Conservation (phyloP, 2,113 vertebrate species). For the Misgurnus anguillicaudatus region DNA sequence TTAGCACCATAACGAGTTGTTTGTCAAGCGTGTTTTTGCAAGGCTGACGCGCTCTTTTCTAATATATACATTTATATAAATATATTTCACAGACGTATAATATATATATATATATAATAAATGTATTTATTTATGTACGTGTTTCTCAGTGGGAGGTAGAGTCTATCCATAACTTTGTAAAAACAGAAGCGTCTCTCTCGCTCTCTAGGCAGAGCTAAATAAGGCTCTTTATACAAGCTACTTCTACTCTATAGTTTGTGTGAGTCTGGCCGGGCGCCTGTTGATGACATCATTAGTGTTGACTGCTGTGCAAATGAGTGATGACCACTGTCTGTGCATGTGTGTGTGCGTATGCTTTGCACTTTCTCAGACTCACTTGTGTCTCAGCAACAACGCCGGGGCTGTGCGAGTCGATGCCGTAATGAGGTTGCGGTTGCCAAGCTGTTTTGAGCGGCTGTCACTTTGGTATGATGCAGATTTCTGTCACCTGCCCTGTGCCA, state of each 20-base stretch:
- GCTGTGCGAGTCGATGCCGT: constrained; percentile 49
- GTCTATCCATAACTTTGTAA: constrained; percentile 67
- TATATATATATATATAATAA: constrained; percentile 19
- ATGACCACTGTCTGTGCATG: constrained; percentile 68
- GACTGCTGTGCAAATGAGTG: constrained; percentile 78
- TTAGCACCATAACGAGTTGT: constrained; percentile 52
- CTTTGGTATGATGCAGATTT: constrained; percentile 68
- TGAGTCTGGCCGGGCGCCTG: constrained; percentile 65
- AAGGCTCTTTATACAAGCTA: constrained; percentile 72
- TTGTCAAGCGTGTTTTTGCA: constrained; percentile 50
- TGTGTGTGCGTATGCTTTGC: constrained; percentile 20
- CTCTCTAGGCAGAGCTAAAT: constrained; percentile 60
- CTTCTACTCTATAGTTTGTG: constrained; percentile 68
- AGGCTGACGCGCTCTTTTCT: constrained; percentile 37
- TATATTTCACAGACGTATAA: neutral
- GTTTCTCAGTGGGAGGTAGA: constrained; percentile 72
- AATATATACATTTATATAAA: constrained; percentile 34
- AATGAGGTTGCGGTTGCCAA: constrained; percentile 71
- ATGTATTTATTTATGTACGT: constrained; percentile 7
- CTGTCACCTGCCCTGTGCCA: constrained; percentile 68
- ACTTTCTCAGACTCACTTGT: neutral
- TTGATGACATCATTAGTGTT: constrained; percentile 77
- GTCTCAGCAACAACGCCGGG: neutral
- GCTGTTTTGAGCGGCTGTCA: constrained; percentile 58
- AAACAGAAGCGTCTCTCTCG: constrained; percentile 62